A percentile compares a stretch with the other conserved stretches of the same genome.
Evolutionary conservation across 2,113 vertebrate species (phyloP).

Genomic region (cat (Felis catus)): F.catus_Fca126_mat1.0 CM031425.1:27699501-27700000

Average conservation of each 20-base stretch:
- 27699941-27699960: background rate
- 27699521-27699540: too few species aligned
- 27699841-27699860: background rate
- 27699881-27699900: background rate
- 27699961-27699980: background rate
- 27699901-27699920: background rate
- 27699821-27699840: conserved; percentile 18
- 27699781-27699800: background rate
- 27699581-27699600: too few species aligned
- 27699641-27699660: too few species aligned
- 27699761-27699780: background rate
- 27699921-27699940: background rate
- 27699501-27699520: too few species aligned
- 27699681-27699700: too few species aligned
- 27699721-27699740: background rate
- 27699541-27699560: too few species aligned
- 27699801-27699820: background rate
- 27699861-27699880: background rate
- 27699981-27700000: background rate
- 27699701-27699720: background rate
- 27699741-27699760: background rate
- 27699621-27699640: too few species aligned
- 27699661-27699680: too few species aligned
- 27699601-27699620: too few species aligned
- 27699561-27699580: too few species aligned